Evolutionary conservation across 2,888 invertebrate genomes (phyloP).

Genomic region (Chorisops tibialis): DNA sequence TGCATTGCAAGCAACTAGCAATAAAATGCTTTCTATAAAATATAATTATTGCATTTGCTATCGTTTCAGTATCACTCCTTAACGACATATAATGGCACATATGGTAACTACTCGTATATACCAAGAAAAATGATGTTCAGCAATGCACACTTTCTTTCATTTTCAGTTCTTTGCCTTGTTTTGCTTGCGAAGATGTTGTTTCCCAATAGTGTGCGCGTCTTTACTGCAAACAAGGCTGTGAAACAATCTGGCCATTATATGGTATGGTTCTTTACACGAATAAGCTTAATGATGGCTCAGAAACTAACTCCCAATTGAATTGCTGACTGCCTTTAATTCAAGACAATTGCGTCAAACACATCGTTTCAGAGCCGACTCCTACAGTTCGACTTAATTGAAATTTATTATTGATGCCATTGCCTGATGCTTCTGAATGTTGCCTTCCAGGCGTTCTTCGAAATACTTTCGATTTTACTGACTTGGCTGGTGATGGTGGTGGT

Average conservation of each 20-base stretch:
- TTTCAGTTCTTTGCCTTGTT: slow-evolving; percentile 11
- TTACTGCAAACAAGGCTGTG: not conserved
- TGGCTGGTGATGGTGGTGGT: too few species aligned
- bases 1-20: not conserved
- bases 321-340: slow-evolving; percentile 31
- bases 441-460: too few species aligned
- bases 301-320: slow-evolving; percentile 29
- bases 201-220: not conserved
- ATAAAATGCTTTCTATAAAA: slow-evolving; percentile 5
- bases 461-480: too few species aligned
- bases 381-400: slow-evolving; percentile 28
- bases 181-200: not conserved
- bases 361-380: slow-evolving; percentile 23
- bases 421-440: too few species aligned
- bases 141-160: slow-evolving; percentile 16
- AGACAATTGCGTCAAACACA: slow-evolving; percentile 31
- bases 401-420: slow-evolving; percentile 21
- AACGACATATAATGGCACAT: not conserved
- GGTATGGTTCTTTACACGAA: not conserved
- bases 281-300: slow-evolving; percentile 3
- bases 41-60: slow-evolving; percentile 15
- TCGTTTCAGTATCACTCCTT: too few species aligned
- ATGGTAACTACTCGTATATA: not conserved
- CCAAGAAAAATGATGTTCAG: slow-evolving; percentile 2
- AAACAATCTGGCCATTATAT: not conserved